A percentile compares a stretch with the other conserved stretches of the same genome.
phyloP scores from a whole-genome alignment of 2,888 invertebrate genomes.

The Hypolimnas misippus region DNA sequence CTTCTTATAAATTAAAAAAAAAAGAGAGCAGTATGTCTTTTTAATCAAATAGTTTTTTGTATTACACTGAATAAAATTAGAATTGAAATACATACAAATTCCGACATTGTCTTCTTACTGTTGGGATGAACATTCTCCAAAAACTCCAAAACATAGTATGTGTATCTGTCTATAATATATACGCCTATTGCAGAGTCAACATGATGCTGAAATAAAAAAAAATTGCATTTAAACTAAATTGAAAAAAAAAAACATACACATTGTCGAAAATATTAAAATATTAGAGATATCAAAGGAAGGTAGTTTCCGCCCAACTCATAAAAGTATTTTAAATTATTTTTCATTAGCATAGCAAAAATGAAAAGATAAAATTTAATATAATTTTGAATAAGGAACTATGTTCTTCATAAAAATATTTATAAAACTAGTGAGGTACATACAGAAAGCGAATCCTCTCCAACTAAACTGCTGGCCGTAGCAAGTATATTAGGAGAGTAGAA shows the following conservation, averaged over 20 bases:
- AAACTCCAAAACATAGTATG: conserved; percentile 98
- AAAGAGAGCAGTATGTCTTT: too few relatives aligned
- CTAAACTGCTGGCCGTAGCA: conserved; percentile 98
- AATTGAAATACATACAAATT: conserved; percentile 91
- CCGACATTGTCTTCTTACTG: conserved; percentile 94
- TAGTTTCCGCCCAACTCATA: too few relatives aligned
- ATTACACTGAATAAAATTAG: too few relatives aligned
- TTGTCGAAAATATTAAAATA: background rate
- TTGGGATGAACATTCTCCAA: conserved; percentile 95
- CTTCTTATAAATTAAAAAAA: too few relatives aligned
- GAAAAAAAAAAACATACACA: background rate
- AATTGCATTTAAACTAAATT: background rate
- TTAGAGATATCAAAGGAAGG: too few relatives aligned
- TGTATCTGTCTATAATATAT: conserved; percentile 99
- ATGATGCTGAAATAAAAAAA: conserved; percentile 89
- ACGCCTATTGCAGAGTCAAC: conserved; percentile 99
- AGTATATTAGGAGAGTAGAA: conserved; percentile 99
- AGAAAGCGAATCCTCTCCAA: conserved; percentile 99
- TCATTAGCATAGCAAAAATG: too few relatives aligned
- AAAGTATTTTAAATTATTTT: too few relatives aligned
- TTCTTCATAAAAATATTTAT: too few relatives aligned
- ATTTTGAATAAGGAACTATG: too few relatives aligned
- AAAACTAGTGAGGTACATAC: too few relatives aligned
- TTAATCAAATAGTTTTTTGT: background rate
- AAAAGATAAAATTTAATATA: too few relatives aligned